Conservation (phyloP, 2,113 vertebrate species). For the Tragelaphus imberbis region DNA sequence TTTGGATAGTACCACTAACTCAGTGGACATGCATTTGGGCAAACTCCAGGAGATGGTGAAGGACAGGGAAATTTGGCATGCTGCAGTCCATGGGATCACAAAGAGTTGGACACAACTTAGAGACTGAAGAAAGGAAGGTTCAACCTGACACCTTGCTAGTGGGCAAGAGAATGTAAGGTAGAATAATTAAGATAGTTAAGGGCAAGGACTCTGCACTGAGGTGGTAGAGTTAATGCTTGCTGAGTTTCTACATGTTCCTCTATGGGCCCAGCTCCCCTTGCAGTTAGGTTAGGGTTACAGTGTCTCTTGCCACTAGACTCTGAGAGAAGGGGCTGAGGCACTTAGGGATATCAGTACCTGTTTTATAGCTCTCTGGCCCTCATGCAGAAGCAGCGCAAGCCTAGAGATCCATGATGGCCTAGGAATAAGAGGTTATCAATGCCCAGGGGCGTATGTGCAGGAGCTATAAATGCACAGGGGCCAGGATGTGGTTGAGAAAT, state of each 20-base stretch:
- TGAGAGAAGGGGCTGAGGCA: neutral
- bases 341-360: neutral
- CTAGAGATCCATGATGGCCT: neutral
- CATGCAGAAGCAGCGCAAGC: neutral
- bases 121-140: neutral
- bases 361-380: neutral
- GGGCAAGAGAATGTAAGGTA: neutral
- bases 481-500: neutral
- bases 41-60: neutral
- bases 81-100: neutral
- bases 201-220: neutral
- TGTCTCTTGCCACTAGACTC: neutral
- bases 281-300: neutral
- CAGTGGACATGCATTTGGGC: neutral
- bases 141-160: neutral
- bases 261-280: too few species aligned
- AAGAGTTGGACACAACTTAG: neutral
- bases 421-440: neutral
- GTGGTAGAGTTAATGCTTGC: neutral
- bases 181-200: neutral
- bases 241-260: neutral
- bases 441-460: too few species aligned
- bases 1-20: neutral
- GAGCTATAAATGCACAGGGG: neutral
- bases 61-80: neutral